Evolutionary conservation across 1,140 invertebrate genomes (phyloP).

Genomic region (Calycopis cecrops): DNA sequence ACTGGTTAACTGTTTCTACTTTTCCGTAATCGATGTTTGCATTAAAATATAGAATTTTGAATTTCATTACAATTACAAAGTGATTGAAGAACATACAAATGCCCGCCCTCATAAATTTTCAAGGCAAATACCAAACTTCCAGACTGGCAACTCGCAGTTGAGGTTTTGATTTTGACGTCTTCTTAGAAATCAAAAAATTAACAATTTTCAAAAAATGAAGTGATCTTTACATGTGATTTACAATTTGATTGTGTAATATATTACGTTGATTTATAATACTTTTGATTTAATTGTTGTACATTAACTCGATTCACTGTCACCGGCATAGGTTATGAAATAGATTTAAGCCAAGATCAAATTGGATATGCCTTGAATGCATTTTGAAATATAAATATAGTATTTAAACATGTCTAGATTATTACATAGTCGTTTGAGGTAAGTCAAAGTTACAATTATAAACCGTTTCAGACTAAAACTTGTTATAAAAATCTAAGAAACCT

Average conservation of each 20-base stretch:
- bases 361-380: slow-evolving; percentile 39
- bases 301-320: slow-evolving; percentile 37
- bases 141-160: too few species aligned
- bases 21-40: too few species aligned
- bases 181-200: slow-evolving; percentile 40
- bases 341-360: slow-evolving; percentile 30
- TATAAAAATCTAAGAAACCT: too few species aligned
- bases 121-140: too few species aligned
- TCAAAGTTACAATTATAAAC: neutral
- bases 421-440: slow-evolving; percentile 61
- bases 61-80: too few species aligned
- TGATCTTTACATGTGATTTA: slow-evolving; percentile 54
- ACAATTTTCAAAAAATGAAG: slow-evolving; percentile 64
- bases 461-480: neutral
- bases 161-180: neutral
- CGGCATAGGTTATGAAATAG: slow-evolving; percentile 64
- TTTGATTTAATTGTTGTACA: slow-evolving; percentile 29
- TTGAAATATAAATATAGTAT: neutral
- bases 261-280: slow-evolving; percentile 41
- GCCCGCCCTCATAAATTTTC: too few species aligned
- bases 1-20: too few species aligned
- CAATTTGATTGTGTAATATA: slow-evolving; percentile 65
- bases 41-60: too few species aligned
- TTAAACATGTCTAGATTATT: slow-evolving; percentile 64
- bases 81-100: too few species aligned